These are phyloP conservation scores for Nanorana parkeri DNA, from an alignment of 2,113 vertebrate species.

Conservation along the genomic window DNA sequence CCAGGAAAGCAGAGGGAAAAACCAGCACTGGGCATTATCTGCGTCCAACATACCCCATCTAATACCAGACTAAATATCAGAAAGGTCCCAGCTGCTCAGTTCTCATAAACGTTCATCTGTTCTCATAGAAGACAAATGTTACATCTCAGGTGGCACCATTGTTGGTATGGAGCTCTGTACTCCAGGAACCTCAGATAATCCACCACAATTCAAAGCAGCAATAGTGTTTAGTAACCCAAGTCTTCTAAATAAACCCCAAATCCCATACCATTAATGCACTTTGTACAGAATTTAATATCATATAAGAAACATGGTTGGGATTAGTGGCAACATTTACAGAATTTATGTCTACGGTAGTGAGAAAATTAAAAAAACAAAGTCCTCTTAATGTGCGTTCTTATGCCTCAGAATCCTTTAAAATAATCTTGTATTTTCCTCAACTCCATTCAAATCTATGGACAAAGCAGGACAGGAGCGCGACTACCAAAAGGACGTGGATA, in stretches of 20 bases:
- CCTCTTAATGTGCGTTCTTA: no score
- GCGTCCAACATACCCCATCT: slow-evolving; percentile 67
- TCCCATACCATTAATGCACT: neutral
- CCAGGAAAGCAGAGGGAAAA: slow-evolving; percentile 64
- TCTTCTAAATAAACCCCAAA: neutral
- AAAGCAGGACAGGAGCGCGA: no score
- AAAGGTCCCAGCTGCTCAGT: slow-evolving; percentile 75
- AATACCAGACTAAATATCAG: slow-evolving; percentile 84
- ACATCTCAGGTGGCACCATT: slow-evolving; percentile 66
- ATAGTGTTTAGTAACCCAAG: neutral
- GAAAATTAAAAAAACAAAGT: no score
- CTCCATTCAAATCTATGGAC: no score
- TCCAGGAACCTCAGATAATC: slow-evolving; percentile 12
- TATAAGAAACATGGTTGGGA: no score
- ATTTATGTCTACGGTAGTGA: neutral
- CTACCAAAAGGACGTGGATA: no score
- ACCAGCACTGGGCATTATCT: slow-evolving; percentile 70
- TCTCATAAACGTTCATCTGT: slow-evolving; percentile 75
- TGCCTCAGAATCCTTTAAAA: no score
- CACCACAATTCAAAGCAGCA: neutral
- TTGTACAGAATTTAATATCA: neutral
- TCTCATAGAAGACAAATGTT: slow-evolving; percentile 75
- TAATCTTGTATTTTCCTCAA: no score
- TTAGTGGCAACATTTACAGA: neutral
- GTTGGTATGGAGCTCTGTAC: neutral